These are phyloP conservation scores for Lepisosteus oculatus DNA, from an alignment of 2,113 vertebrate species.

Conservation along the genomic window DNA sequence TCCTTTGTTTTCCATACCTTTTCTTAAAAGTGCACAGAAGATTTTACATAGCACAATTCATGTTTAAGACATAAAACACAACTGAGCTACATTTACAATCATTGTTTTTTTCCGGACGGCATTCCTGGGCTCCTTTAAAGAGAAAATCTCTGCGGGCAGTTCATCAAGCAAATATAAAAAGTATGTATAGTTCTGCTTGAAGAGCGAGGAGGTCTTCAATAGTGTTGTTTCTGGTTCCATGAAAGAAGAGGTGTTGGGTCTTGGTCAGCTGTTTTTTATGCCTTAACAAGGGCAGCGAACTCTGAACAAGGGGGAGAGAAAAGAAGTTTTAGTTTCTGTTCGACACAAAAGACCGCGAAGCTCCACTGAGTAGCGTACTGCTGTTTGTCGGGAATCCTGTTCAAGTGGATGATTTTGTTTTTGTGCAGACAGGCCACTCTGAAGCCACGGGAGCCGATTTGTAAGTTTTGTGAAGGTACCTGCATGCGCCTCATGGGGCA, in stretches of 20 bases:
- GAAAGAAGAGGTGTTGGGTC: slow-evolving; percentile 17
- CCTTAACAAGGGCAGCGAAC: slow-evolving; percentile 47
- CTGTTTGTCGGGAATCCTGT: no score
- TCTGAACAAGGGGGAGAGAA: slow-evolving; percentile 34
- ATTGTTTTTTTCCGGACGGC: slow-evolving; percentile 34
- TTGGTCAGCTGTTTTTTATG: slow-evolving; percentile 37
- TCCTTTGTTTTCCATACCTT: slow-evolving; percentile 31
- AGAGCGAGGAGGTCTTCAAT: slow-evolving; percentile 34
- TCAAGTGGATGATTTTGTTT: no score
- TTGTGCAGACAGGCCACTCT: no score
- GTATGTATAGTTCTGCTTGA: slow-evolving; percentile 31
- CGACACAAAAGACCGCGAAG: no score
- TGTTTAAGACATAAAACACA: slow-evolving; percentile 33
- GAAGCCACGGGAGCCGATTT: no score
- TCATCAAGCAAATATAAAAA: slow-evolving; percentile 57
- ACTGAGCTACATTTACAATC: slow-evolving; percentile 34
- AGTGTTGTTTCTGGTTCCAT: slow-evolving; percentile 31
- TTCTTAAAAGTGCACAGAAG: slow-evolving; percentile 45
- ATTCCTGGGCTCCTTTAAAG: slow-evolving; percentile 26
- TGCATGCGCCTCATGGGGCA: no score
- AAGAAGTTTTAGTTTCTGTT: neutral
- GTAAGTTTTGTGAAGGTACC: no score
- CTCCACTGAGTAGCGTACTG: no score
- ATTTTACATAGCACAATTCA: slow-evolving; percentile 33
- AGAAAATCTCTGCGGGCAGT: slow-evolving; percentile 33